A percentile compares a stretch with the other conserved stretches of the same genome.
These are phyloP conservation scores for Sinocyclocheilus grahami DNA, from an alignment of 2,113 vertebrate genomes.

Conservation along the genomic window DNA sequence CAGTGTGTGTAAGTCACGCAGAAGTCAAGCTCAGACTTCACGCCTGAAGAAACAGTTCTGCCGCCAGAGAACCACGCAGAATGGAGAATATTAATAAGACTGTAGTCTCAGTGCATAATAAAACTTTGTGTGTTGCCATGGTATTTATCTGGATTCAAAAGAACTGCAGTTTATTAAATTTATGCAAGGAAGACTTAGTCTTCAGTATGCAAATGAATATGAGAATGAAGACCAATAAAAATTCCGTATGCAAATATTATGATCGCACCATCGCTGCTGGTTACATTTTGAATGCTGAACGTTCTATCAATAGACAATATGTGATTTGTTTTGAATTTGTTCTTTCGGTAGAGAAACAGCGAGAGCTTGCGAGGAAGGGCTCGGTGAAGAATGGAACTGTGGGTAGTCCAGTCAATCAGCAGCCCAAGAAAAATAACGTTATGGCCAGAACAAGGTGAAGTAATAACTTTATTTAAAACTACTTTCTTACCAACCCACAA, in stretches of 20 bases:
- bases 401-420: constrained; percentile 96
- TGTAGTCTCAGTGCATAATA: background rate
- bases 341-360: constrained; percentile 90
- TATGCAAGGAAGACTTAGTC: background rate
- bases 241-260: background rate
- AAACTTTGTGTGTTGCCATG: background rate
- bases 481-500: too few relatives aligned
- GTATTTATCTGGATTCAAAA: background rate
- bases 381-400: constrained; percentile 93
- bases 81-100: background rate
- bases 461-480: too few relatives aligned
- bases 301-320: background rate
- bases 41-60: constrained; percentile 14
- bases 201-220: background rate
- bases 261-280: background rate
- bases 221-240: background rate
- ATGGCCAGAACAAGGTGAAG: constrained; percentile 93
- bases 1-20: constrained; percentile 27
- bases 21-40: constrained; percentile 41
- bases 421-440: constrained; percentile 96
- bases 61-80: background rate
- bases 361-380: constrained; percentile 93
- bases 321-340: constrained; percentile 43
- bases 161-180: background rate
- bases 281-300: background rate